These are phyloP conservation scores for Phrynocephalus vlangalii DNA, from an alignment of 2,797 vertebrate species.

Conservation along the genomic window DNA sequence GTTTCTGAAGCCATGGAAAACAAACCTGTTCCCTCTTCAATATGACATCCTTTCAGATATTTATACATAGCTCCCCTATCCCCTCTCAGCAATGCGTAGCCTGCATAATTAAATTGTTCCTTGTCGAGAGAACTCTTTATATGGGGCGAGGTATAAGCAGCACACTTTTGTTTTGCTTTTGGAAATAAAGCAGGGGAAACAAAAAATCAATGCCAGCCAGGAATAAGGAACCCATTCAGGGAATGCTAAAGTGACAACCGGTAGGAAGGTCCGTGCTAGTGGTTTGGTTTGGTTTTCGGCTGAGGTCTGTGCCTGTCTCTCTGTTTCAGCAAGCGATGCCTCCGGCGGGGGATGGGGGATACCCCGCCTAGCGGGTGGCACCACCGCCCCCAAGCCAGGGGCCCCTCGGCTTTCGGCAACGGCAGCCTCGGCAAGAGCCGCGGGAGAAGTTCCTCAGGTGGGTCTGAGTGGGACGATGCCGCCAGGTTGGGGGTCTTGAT, in stretches of 20 bases:
- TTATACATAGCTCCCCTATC: too few species aligned
- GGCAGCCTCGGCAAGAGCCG: slow-evolving; percentile 36
- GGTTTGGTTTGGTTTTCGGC: background rate
- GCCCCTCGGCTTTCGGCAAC: slow-evolving; percentile 54
- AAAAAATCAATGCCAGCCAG: background rate
- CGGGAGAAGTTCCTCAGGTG: slow-evolving; percentile 72
- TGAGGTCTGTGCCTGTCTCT: background rate
- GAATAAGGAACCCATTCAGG: background rate
- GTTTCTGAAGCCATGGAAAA: too few species aligned
- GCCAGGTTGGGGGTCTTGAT: too few species aligned
- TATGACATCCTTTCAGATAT: too few species aligned
- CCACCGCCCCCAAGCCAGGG: slow-evolving; percentile 72
- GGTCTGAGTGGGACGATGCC: fast-evolving
- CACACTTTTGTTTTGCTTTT: too few species aligned
- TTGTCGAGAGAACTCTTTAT: too few species aligned
- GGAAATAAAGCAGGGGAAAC: background rate
- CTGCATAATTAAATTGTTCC: too few species aligned
- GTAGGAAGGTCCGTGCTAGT: background rate
- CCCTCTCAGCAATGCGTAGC: too few species aligned
- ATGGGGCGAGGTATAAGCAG: too few species aligned
- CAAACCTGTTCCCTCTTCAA: too few species aligned
- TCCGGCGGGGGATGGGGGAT: slow-evolving; percentile 79
- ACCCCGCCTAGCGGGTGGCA: slow-evolving; percentile 68
- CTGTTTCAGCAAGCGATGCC: slow-evolving; percentile 80
- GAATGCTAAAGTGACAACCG: background rate